phyloP scores from a whole-genome alignment of 2,113 vertebrate genomes.

The Meriones unguiculatus region DNA sequence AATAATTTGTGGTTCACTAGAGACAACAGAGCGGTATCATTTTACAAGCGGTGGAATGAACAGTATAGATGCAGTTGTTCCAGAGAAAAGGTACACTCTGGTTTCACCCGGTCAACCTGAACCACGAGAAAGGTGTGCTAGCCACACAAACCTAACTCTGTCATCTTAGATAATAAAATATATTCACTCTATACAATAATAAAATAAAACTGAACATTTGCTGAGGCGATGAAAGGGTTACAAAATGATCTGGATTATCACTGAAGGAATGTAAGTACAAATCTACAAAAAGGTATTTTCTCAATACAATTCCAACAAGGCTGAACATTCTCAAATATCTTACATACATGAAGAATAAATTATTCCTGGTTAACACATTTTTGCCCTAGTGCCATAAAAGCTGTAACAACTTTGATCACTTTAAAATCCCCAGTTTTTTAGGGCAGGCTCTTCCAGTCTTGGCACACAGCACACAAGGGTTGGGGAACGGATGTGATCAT shows the following conservation, averaged over 20 bases:
- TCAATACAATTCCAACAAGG: constrained; percentile 42
- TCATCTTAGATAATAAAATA: constrained; percentile 67
- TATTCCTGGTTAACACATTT: constrained; percentile 42
- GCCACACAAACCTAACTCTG: constrained; percentile 35
- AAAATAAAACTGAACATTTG: constrained; percentile 28
- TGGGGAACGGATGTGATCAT: background rate
- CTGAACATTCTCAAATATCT: constrained; percentile 26
- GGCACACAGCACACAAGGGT: fast-evolving
- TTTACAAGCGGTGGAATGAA: background rate
- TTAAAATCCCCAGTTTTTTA: background rate
- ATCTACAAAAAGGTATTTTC: constrained; percentile 59
- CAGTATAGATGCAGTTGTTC: background rate
- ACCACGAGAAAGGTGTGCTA: background rate
- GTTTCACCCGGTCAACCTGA: background rate
- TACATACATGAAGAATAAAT: constrained; percentile 50
- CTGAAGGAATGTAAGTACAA: background rate
- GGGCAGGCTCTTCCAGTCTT: background rate
- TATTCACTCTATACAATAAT: background rate
- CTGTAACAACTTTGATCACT: constrained; percentile 33
- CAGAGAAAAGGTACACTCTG: background rate
- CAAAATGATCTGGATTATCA: constrained; percentile 51
- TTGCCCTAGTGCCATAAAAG: constrained; percentile 50
- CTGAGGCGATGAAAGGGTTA: constrained; percentile 46
- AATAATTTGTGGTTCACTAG: constrained; percentile 6
- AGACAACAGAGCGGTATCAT: background rate